Conservation (phyloP, 2,113 vertebrate genomes). For the Sinosuthora webbiana region DNA sequence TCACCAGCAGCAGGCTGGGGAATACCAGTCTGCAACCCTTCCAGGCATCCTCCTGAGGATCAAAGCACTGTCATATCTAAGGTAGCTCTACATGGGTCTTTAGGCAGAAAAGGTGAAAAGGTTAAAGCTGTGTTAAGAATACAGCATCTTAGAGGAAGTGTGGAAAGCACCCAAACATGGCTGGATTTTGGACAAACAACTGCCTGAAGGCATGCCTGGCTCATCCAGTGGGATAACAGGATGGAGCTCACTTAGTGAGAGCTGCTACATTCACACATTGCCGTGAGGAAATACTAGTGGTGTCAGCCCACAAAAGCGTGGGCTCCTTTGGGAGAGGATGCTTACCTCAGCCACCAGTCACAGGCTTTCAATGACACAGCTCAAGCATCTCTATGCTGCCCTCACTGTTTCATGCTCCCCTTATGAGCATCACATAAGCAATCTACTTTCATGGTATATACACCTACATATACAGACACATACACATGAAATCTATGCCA, state of each 20-base stretch:
- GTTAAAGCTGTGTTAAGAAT: neutral
- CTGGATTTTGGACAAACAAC: neutral
- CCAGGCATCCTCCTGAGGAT: neutral
- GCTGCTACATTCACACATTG: neutral
- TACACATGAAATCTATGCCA: accelerated
- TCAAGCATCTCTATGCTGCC: neutral
- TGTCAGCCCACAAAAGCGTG: neutral
- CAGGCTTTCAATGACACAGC: neutral
- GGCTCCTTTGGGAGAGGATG: neutral
- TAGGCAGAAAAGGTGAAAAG: neutral
- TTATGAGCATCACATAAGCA: neutral
- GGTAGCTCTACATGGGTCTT: neutral
- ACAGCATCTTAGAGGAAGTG: neutral
- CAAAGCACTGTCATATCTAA: neutral
- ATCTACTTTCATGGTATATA: neutral
- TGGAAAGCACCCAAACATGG: neutral
- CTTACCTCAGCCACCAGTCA: neutral
- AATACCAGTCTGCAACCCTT: neutral
- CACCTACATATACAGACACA: neutral
- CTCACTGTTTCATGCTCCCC: neutral
- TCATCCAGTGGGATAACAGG: neutral
- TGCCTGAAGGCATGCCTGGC: neutral
- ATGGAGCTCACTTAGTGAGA: neutral
- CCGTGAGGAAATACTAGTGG: neutral
- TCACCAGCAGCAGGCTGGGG: neutral